phyloP scores from a whole-genome alignment of 2,888 invertebrate species.

The Polydrusus pterygomalis region DNA sequence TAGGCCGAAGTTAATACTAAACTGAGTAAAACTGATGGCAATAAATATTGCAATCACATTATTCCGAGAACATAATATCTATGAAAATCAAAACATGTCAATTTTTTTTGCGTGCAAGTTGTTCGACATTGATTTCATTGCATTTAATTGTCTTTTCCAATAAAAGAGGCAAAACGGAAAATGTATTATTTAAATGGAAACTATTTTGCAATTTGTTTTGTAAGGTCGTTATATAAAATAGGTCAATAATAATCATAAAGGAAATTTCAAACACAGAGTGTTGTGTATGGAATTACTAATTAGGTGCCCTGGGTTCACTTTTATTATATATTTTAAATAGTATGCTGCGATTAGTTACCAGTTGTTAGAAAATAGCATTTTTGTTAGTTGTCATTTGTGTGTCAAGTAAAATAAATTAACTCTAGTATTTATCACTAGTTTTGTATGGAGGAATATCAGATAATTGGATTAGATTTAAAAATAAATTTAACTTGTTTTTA shows the following conservation, averaged over 20 bases:
- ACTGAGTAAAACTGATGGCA: not conserved
- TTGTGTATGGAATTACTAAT: no score
- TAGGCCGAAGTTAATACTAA: not conserved
- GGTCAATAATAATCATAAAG: not conserved
- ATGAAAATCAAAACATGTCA: constrained; percentile 11
- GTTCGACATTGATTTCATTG: constrained; percentile 23
- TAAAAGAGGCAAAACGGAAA: constrained; percentile 4
- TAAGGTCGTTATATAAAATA: not conserved
- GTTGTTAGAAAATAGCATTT: no score
- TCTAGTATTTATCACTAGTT: no score
- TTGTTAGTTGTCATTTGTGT: no score
- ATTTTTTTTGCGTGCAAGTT: constrained; percentile 26
- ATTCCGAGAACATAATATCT: constrained; percentile 21
- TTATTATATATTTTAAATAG: no score
- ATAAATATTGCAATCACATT: not conserved
- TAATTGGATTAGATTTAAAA: no score
- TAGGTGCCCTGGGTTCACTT: no score
- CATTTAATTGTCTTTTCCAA: constrained; percentile 11
- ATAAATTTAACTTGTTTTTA: no score
- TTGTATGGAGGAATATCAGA: no score
- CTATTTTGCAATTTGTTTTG: constrained; percentile 12
- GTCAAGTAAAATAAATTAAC: no score
- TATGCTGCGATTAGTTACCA: no score
- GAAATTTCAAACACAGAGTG: not conserved
- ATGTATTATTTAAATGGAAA: constrained; percentile 15